Evolutionary conservation across 2,888 invertebrate genomes (phyloP).

Genomic region (Rhimphoctona megacephalus): DNA sequence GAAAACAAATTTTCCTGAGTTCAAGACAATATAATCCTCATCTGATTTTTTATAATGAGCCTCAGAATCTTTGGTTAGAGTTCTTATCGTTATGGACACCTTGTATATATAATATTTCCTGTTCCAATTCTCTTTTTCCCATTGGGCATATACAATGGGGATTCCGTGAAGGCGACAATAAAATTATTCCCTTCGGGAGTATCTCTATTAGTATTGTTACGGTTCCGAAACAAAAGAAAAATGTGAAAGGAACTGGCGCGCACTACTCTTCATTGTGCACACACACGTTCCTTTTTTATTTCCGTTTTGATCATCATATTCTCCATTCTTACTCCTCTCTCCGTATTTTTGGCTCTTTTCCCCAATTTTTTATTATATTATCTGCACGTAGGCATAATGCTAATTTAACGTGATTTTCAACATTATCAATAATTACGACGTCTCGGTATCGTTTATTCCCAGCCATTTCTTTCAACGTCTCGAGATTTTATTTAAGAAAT

Average conservation of each 20-base stretch:
- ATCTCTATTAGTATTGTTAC: slow-evolving; percentile 65
- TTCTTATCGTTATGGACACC: background rate
- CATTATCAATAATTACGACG: no score
- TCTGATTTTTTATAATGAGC: background rate
- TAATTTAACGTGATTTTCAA: background rate
- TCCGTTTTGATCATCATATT: background rate
- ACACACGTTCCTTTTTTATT: slow-evolving; percentile 20
- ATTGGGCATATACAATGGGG: slow-evolving; percentile 6
- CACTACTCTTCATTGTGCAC: slow-evolving; percentile 5
- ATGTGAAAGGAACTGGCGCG: slow-evolving; percentile 41
- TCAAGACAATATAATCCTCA: background rate
- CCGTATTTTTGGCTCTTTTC: background rate
- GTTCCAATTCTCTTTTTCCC: background rate
- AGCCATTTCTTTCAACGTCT: background rate
- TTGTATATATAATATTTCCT: background rate
- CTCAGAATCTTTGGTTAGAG: background rate
- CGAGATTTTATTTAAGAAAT: background rate
- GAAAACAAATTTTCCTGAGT: background rate
- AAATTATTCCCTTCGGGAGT: slow-evolving; percentile 65
- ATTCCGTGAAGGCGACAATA: slow-evolving; percentile 55
- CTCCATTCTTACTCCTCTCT: background rate
- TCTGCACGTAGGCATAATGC: no score
- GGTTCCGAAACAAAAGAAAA: slow-evolving; percentile 49
- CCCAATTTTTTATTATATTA: background rate
- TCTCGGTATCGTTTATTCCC: no score